Percentiles rank a stretch among this genome's conserved stretches.
phyloP scores from a whole-genome alignment of 2,888 invertebrate species.

The Andrena marginata region DNA sequence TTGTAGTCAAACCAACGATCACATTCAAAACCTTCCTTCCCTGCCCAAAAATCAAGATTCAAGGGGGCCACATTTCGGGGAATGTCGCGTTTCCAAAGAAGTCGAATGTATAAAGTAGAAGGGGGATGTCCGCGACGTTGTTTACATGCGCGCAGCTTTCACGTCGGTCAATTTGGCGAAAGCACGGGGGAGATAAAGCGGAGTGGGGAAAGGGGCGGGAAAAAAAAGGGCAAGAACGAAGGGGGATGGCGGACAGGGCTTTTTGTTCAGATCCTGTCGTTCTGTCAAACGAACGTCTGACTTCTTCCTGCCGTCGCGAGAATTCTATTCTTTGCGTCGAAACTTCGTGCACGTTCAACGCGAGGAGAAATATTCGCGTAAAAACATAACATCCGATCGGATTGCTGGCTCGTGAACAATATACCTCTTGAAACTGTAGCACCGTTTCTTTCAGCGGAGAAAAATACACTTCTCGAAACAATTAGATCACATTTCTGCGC shows the following conservation, averaged over 20 bases:
- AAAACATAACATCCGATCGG: slow-evolving; percentile 52
- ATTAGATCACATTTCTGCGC: neutral
- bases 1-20: too few relatives aligned
- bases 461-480: neutral
- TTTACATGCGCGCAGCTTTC: neutral
- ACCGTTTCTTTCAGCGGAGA: neutral
- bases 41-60: too few relatives aligned
- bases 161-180: slow-evolving; percentile 10
- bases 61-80: neutral
- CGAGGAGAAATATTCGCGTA: neutral
- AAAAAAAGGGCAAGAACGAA: slow-evolving; percentile 20
- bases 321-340: slow-evolving; percentile 34
- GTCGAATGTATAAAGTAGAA: neutral
- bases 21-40: too few relatives aligned
- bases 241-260: slow-evolving; percentile 35
- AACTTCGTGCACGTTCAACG: slow-evolving; percentile 16
- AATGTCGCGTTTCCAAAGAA: neutral
- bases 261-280: slow-evolving; percentile 43
- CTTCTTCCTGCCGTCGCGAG: slow-evolving; percentile 42
- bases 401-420: neutral
- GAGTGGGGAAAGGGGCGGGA: neutral
- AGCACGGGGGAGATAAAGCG: slow-evolving; percentile 3
- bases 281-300: slow-evolving; percentile 54
- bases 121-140: neutral
- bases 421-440: neutral